phyloP scores from a whole-genome alignment of 2,113 vertebrate genomes.

The Peromyscus leucopus region DNA sequence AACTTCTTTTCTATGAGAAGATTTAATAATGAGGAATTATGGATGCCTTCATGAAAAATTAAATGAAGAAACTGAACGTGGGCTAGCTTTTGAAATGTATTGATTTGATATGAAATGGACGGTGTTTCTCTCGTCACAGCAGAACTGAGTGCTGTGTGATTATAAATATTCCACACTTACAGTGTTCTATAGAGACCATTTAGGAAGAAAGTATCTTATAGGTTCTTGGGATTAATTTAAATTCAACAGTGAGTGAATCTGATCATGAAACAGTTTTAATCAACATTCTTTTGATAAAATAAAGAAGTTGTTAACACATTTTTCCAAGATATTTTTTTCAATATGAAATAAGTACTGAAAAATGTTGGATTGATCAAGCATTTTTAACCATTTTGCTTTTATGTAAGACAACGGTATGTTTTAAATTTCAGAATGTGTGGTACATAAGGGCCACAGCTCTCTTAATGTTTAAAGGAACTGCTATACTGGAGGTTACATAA shows the following conservation, averaged over 20 bases:
- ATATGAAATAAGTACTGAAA: not conserved
- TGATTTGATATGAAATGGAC: not conserved
- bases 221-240: not conserved
- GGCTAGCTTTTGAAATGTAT: not conserved
- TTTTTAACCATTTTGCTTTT: not conserved
- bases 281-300: not conserved
- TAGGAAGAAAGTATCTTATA: not conserved
- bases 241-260: not conserved
- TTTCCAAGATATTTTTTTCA: not conserved
- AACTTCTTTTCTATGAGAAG: conserved; percentile 78
- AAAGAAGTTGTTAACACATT: not conserved
- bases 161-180: not conserved
- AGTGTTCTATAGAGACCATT: not conserved
- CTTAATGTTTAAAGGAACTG: not conserved
- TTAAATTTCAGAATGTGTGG: not conserved
- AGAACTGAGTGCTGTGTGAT: not conserved
- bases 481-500: not conserved
- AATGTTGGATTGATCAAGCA: not conserved
- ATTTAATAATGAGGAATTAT: conserved; percentile 77
- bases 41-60: not conserved
- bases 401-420: not conserved
- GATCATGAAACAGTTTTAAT: not conserved
- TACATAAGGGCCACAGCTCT: too few relatives aligned
- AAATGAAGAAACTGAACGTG: not conserved
- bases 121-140: rapidly evolving